Base-by-base conservation (phyloP, 2,113 vertebrate genomes). In the Plestiodon gilberti region DNA sequence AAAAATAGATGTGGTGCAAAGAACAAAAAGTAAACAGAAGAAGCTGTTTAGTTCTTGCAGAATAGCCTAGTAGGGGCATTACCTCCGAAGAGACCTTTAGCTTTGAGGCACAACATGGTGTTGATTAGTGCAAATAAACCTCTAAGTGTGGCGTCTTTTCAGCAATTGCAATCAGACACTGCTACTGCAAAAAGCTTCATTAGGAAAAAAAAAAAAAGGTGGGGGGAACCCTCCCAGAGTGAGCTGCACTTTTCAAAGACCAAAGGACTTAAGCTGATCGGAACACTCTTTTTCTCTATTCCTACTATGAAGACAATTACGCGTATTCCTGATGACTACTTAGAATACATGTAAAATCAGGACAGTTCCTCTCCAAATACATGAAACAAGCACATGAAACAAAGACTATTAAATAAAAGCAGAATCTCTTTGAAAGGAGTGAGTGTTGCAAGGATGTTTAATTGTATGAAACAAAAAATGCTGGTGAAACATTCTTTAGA, bases 21-120 rank as follows among this genome's bases (percentile, higher is more conserved):
- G 89, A 92, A 88, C 1, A 88, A 87, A 95, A 91, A 17, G 48
- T 89, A 84, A 94, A 91, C 70, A 89, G 89, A 83, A 92, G 89
- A 92, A 71, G 67, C 57, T 67, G 14, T 83, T 90, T 82, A 73
- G 89, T 89, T 87, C 78, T 86, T 87, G 86, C 82, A 90, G 85
- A 91, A 55, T 81, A 89, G 90, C 92, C 91, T 87, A 4, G 93
- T 90, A 67, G 94, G 94, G 86, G 93, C 81, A 85, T 91, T 73
- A 83, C 90, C 90, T 91, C 90, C 90, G 73, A 94, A 75, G 90
- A 88, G 87, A 90, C 90, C 89, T 92, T 90, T 75, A 82, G 84
- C 94, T 96, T 96, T 96, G 94, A 96, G 93, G 94, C 94, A 93
- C 95, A 93, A 95, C 89, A 62, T 94, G 96, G 92, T 95, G 96